Percentiles rank a stretch among this genome's conserved stretches.
Conservation (phyloP, 2,888 invertebrate species). For the Orchesella flavescens region DNA sequence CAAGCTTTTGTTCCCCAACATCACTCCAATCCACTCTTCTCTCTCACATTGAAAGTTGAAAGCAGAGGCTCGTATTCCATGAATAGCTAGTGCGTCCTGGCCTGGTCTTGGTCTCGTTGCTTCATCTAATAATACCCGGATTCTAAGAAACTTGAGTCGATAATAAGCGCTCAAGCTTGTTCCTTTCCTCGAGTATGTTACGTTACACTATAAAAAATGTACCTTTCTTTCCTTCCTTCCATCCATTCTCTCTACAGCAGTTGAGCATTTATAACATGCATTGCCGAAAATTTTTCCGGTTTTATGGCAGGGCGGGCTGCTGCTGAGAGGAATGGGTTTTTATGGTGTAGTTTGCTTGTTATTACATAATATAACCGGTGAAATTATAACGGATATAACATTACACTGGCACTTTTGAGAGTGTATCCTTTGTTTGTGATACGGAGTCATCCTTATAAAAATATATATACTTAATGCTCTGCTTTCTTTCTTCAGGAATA, state of each 20-base stretch:
- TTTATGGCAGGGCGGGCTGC: no score
- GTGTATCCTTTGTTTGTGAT: no score
- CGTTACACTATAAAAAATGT: background rate
- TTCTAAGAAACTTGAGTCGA: slow-evolving; percentile 58
- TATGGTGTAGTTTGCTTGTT: no score
- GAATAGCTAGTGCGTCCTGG: background rate
- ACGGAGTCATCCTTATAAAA: no score
- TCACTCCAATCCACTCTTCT: background rate
- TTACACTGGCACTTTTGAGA: no score
- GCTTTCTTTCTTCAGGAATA: no score
- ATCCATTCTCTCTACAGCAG: background rate
- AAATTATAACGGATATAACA: no score
- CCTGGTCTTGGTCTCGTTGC: slow-evolving; percentile 21
- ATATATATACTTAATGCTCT: no score
- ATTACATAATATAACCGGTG: no score
- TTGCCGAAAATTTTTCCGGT: background rate
- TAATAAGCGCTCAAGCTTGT: slow-evolving; percentile 37
- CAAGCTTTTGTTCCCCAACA: background rate
- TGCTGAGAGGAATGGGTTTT: no score
- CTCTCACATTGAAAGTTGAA: no score
- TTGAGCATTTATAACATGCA: background rate
- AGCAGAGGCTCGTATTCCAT: no score
- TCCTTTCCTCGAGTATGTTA: background rate
- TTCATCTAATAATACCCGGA: slow-evolving; percentile 58
- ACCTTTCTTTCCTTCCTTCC: background rate